Conservation (phyloP, 2,113 vertebrate genomes). For the Semnopithecus entellus region DNA sequence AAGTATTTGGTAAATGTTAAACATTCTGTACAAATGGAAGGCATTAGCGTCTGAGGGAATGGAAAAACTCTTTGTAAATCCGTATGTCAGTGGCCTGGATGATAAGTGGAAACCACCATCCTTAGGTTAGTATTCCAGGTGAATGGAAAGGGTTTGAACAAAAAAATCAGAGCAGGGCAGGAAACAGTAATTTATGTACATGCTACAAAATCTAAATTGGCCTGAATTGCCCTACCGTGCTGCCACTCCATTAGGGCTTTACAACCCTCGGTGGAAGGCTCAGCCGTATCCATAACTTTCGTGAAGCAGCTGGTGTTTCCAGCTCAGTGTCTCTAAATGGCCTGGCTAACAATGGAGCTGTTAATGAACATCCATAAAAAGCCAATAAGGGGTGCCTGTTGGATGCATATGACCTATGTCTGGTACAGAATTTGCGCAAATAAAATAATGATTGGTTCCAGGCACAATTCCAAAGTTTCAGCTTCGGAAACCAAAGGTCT, state of each 20-base stretch:
- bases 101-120: neutral
- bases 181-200: neutral
- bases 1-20: neutral
- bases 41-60: neutral
- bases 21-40: neutral
- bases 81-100: neutral
- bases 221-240: neutral
- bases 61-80: neutral
- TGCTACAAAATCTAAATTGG: neutral
- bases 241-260: neutral
- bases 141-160: neutral
- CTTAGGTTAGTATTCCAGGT: neutral
- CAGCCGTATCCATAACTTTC: neutral
- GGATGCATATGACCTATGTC: neutral
- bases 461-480: neutral
- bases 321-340: neutral
- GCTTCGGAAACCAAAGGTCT: neutral
- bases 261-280: neutral
- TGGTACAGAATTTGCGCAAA: conserved; percentile 28
- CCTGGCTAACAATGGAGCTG: neutral
- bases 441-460: conserved; percentile 16
- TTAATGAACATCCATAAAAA: conserved; percentile 57
- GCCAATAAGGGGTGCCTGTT: neutral
- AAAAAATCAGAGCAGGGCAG: neutral
- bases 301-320: neutral